These are phyloP conservation scores for Branchinecta sandiegonensis DNA, from an alignment of 2,888 invertebrate genomes.

Conservation along the genomic window DNA sequence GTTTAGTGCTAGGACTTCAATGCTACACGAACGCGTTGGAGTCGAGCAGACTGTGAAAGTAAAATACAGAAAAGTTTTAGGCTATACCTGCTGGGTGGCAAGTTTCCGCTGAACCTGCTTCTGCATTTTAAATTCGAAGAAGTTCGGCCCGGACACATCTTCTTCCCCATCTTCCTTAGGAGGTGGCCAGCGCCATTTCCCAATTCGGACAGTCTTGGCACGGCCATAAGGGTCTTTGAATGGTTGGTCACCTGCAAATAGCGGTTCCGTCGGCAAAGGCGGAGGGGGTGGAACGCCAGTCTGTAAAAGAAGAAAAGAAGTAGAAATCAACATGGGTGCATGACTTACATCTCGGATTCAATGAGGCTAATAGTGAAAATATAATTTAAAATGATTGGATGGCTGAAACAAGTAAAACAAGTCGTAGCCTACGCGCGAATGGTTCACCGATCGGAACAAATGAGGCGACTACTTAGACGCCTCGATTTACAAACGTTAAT, in stretches of 20 bases:
- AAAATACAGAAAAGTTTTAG: neutral
- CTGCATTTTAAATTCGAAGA: slow-evolving; percentile 73
- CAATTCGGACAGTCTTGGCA: slow-evolving; percentile 86
- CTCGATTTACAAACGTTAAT: too few relatives aligned
- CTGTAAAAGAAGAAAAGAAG: slow-evolving; percentile 31
- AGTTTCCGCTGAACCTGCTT: slow-evolving; percentile 38
- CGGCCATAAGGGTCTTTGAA: slow-evolving; percentile 81
- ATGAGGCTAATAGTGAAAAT: too few relatives aligned
- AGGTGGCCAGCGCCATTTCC: slow-evolving; percentile 90
- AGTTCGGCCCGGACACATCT: slow-evolving; percentile 33
- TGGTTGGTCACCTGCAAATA: slow-evolving; percentile 56
- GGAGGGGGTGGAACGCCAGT: slow-evolving; percentile 61
- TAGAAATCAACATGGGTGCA: too few relatives aligned
- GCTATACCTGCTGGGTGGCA: neutral
- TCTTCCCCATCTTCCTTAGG: slow-evolving; percentile 55
- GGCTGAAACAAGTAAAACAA: too few relatives aligned
- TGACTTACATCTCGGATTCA: too few relatives aligned
- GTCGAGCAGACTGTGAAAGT: neutral
- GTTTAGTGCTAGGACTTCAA: too few relatives aligned
- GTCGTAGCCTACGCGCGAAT: too few relatives aligned
- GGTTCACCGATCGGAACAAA: too few relatives aligned
- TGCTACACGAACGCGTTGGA: too few relatives aligned
- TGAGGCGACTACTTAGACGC: too few relatives aligned
- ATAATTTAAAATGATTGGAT: too few relatives aligned
- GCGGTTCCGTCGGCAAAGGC: slow-evolving; percentile 73